Conservation (phyloP, 2,888 invertebrate genomes). For the Drosophila falleni region DNA sequence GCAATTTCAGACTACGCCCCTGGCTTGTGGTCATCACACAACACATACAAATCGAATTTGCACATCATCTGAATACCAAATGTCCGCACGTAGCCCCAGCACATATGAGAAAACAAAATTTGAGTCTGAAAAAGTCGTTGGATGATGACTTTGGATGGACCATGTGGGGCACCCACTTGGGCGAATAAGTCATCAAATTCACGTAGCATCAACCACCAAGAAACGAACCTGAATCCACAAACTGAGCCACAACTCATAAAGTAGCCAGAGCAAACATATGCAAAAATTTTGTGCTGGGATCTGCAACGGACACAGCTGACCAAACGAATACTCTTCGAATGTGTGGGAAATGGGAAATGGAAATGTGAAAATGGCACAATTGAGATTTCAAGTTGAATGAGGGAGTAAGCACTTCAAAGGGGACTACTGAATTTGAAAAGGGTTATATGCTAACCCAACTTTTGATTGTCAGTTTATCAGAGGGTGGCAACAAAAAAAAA, state of each 20-base stretch:
- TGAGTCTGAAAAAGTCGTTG: constrained; percentile 43
- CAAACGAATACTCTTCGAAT: constrained; percentile 12
- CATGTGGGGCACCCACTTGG: constrained; percentile 63
- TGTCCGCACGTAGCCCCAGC: constrained; percentile 78
- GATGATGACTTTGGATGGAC: constrained; percentile 62
- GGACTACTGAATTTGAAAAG: constrained; percentile 47
- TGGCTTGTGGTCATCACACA: constrained; percentile 51
- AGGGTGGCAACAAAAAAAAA: constrained; percentile 59
- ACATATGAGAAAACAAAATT: constrained; percentile 38
- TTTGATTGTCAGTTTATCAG: constrained; percentile 69
- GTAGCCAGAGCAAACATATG: constrained; percentile 76
- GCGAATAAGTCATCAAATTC: constrained; percentile 81
- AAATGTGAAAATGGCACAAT: constrained; percentile 48
- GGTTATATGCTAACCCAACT: constrained; percentile 45
- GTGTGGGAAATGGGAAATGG: constrained; percentile 42
- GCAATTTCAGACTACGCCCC: constrained; percentile 39
- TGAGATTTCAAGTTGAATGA: constrained; percentile 50
- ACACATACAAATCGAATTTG: constrained; percentile 82
- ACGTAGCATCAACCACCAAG: constrained; percentile 63
- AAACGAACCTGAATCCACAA: constrained; percentile 4
- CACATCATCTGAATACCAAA: constrained; percentile 85
- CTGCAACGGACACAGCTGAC: constrained; percentile 62
- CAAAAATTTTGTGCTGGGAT: constrained; percentile 66
- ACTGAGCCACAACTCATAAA: constrained; percentile 64
- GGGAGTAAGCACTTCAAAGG: constrained; percentile 67